Evolutionary conservation across 2,113 vertebrate genomes (phyloP), one percentile per base, ranked within the genome.

Genomic region (Colaptes auratus): DNA sequence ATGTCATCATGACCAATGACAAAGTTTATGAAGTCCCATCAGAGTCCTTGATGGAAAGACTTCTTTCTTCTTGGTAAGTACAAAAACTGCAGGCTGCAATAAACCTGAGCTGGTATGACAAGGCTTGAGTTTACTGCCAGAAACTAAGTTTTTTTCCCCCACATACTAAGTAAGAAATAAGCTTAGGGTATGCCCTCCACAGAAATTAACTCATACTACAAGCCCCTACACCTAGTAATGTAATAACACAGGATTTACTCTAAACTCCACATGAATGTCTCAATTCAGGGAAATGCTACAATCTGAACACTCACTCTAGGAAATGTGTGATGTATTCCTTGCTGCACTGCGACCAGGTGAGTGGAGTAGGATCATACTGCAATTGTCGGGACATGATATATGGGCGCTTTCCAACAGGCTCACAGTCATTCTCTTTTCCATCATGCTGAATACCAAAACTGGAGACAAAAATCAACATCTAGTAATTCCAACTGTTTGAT

Each of bases 301-400:
- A 36, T 5, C 17, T 23, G 52, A 27, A 44, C 71, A 97, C 99
- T 99, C 98, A 99, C 99, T 99, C 99, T 6, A 99, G 97, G 91
- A 99, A 99, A 71, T 98, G 98, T 64, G 99, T 99, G 97, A 99
- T 99, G 86, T 99, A 99, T 58, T 99, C 99, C 93, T 99, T 99
- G 97, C 99, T 99, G 98, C 99, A 99, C 74, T 97, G 95, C 0
- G 99, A 99, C 99, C 99, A 99, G 9, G 98, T 99, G 86, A 99
- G 98, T 0, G 99, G 99, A 7, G 98, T 98, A 42, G 99, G 98
- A 95, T 99, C 99, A 11, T 99, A 99, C 84, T 99, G 98, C 58
- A 99, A 82, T 96, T 99, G 99, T 7, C 98, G 98, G 60, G 99
- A 99, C 99, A 99, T 99, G 96, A 99, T 99, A 77, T 98, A 99